A percentile compares a stretch with the other conserved stretches of the same genome.
phyloP scores from a whole-genome alignment of 2,797 vertebrate species.

The Menidia menidia region DNA sequence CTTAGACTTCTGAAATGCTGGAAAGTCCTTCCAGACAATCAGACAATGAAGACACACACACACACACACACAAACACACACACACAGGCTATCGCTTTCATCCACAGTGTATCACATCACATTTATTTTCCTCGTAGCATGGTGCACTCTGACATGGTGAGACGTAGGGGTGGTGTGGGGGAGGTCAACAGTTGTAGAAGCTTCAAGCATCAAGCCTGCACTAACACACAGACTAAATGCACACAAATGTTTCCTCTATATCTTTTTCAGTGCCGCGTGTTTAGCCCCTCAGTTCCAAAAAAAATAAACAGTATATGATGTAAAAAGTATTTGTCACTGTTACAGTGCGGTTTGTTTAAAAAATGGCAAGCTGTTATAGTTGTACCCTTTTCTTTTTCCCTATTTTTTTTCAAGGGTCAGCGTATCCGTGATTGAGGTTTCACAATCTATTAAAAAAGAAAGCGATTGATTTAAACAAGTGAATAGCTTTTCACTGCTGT shows the following conservation, averaged over 20 bases:
- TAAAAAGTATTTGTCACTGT: too few species aligned
- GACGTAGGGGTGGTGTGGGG: slow-evolving; percentile 48
- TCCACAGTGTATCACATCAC: slow-evolving; percentile 52
- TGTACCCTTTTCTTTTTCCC: too few species aligned
- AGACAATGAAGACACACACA: slow-evolving; percentile 29
- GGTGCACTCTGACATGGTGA: slow-evolving; percentile 66
- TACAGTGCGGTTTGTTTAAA: too few species aligned
- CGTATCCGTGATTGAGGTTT: not conserved
- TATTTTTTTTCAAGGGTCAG: not conserved
- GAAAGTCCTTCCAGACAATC: slow-evolving; percentile 70
- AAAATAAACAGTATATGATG: too few species aligned
- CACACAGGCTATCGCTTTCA: slow-evolving; percentile 51
- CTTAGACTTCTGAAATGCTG: slow-evolving; percentile 72
- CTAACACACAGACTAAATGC: not conserved
- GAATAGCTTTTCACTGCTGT: not conserved
- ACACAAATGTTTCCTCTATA: too few species aligned
- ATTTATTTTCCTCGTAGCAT: slow-evolving; percentile 60
- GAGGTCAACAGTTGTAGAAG: slow-evolving; percentile 66
- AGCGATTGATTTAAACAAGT: not conserved
- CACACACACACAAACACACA: slow-evolving; percentile 30
- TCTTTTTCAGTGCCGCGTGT: too few species aligned
- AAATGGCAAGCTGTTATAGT: too few species aligned
- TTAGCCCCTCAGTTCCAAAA: too few species aligned
- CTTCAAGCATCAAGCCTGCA: slow-evolving; percentile 28
- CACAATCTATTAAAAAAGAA: not conserved